Base-by-base conservation (phyloP, 2,113 vertebrate genomes). In the Lepus timidus region DNA sequence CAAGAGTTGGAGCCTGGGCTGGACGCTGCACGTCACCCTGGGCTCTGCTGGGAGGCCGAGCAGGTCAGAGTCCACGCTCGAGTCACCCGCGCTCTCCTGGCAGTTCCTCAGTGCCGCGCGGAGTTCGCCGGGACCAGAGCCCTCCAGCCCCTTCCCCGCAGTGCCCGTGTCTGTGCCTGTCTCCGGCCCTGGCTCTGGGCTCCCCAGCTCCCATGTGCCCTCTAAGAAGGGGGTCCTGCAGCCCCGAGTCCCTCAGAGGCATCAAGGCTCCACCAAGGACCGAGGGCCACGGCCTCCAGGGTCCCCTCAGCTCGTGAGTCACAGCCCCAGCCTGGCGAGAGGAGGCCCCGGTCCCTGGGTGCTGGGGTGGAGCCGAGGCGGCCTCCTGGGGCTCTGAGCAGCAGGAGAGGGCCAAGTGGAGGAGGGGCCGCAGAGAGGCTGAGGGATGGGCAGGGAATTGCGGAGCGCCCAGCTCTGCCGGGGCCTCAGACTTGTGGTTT, bases 101-200 rank as follows among this genome's bases (percentile, higher is more conserved):
- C 84, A 98, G 98, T 90, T 98, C 81, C 85, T 97, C 92, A 94
- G 91, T 39, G 97, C 68, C 39, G 12, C 1, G 68, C 93, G 39
- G 67, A 95, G 91, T 0, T 94, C 95, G 1, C 11, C 1, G 0
- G 88, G 68, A 22, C 49, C 92, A 0, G 96, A 93, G 4, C 91
- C 95, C 27, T 44, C 3, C 0, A 91, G 91, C 0, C 87, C 86
- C 0, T 95, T 95, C 93, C 67, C 97, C 6, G 23, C 55, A 0
- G 0, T 85, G 1, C 94, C 95, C 0, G 96, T 97, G 88, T 97
- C 97, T 1, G 68, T 97, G 85, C 97, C 97, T 3, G 44, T 80
- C 3, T 27, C 95, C 16, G 61, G 80, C 6, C 93, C 91, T 44
- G 62, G 85, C 31, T 70, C 91, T 8, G 36, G 82, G 55, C 70